Evolutionary conservation across 2,797 vertebrate genomes (phyloP), one percentile per base, ranked within the genome.

Genomic region (Urocyon cinereoargenteus): DNA sequence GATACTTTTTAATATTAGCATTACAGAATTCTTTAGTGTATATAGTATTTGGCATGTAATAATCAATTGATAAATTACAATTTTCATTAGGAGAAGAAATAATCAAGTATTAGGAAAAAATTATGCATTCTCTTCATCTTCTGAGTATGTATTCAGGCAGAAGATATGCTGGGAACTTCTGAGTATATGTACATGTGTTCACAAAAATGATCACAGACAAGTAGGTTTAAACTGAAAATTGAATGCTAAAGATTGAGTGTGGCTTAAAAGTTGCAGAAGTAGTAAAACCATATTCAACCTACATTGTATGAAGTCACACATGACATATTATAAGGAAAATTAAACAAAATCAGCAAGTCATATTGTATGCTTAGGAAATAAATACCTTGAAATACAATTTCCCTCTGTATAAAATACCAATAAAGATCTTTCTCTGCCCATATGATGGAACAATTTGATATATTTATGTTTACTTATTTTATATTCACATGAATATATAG

Each of bases 401-500:
- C 49, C n/a, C 5, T 40, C 24, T 40, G 8, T 77, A 77, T 77
- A 64, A 85, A 64, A 24, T 40, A 59, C 26, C n/a, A 64, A 36
- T n/a, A 82, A 45, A 31, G 61, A 68, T 34, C 16, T 83, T 89
- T 89, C 53, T 83, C 34, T 78, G 36, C 34, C 26, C 66, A 7
- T 7, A 81, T 61, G 70, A 57, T 45, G 53, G 19, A 26, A 34
- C n/a, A 16, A 57, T 57, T 55, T 86, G 77, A 59, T 55, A n/a
- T 75, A 55, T 64, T 92, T 92, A 90, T 45, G 31, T 59, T 70
- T 91, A 59, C 62, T 70, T 57, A 81, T 19, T 70, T 91, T 93
- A 75, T 53, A 9, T 86, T n/a, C 86, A 86, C 72, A 24, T 93
- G 53, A 49, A 26, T 49, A 24, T 70, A 70, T n/a, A 88, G 70